Percentiles rank a stretch among this genome's conserved stretches.
Evolutionary conservation across 2,888 invertebrate species (phyloP).

Genomic region (Ophion obscuratus): DNA sequence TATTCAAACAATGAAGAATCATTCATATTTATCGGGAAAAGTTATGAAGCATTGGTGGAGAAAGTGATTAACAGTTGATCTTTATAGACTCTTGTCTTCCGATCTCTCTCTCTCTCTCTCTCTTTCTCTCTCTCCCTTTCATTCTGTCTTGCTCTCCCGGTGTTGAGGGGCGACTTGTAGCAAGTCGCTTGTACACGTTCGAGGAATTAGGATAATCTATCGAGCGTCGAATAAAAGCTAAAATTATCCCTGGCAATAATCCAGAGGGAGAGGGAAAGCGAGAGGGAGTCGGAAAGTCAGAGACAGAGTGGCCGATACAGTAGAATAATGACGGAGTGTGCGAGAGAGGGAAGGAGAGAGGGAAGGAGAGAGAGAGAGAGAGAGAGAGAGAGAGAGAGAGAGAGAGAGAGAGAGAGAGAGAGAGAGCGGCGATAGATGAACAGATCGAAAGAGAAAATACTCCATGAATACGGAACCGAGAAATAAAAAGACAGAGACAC

Average conservation of each 20-base stretch:
- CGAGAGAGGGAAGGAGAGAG: neutral
- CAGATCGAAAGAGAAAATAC: conserved; percentile 47
- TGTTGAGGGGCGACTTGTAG: conserved; percentile 21
- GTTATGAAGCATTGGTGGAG: too few relatives aligned
- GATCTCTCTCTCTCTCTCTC: neutral
- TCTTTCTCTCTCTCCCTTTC: neutral
- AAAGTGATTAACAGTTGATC: neutral
- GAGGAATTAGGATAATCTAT: conserved; percentile 77
- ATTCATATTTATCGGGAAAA: too few relatives aligned
- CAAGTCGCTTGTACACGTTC: conserved; percentile 67
- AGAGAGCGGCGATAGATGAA: conserved; percentile 40
- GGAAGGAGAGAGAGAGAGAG: too few relatives aligned
- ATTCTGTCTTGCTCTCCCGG: neutral
- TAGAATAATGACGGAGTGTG: conserved; percentile 14
- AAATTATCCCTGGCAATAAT: conserved; percentile 78
- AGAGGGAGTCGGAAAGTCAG: conserved; percentile 24
- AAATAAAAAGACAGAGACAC: conserved; percentile 11
- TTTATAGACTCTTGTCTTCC: conserved; percentile 14
- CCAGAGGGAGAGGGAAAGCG: conserved; percentile 73
- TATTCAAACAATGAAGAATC: too few relatives aligned
- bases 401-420: too few relatives aligned
- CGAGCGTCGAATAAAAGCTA: conserved; percentile 78
- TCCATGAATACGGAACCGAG: conserved; percentile 29
- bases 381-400: neutral
- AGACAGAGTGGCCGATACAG: conserved; percentile 54